Evolutionary conservation across 2,888 invertebrate species (phyloP).

Genomic region (Empis stercorea): DNA sequence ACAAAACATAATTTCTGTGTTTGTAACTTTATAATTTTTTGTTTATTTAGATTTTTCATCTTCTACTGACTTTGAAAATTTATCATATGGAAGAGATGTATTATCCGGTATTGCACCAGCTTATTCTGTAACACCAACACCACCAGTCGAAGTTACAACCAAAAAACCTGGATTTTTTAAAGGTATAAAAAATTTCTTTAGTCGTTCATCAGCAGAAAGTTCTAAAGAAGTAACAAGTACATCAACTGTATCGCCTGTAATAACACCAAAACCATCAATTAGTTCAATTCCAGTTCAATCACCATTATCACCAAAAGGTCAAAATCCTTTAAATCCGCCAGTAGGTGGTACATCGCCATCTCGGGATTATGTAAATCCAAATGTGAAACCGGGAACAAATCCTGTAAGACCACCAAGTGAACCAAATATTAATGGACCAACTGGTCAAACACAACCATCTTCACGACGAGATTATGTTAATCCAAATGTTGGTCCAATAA

Average conservation of each 20-base stretch:
- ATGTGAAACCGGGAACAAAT: slow-evolving; percentile 18
- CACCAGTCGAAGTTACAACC: slow-evolving; percentile 20
- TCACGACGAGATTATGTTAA: slow-evolving; percentile 8
- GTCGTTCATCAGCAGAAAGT: slow-evolving; percentile 17
- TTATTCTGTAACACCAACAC: slow-evolving; percentile 18
- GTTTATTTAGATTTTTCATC: not conserved
- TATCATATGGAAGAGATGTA: not conserved
- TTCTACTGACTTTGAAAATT: not conserved
- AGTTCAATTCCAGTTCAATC: slow-evolving; percentile 6
- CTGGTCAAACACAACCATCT: not conserved
- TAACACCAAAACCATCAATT: not conserved
- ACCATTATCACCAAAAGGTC: not conserved
- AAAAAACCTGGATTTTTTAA: slow-evolving; percentile 27
- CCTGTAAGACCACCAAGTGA: slow-evolving; percentile 24
- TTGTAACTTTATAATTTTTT: not conserved
- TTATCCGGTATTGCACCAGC: not conserved
- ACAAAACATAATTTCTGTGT: no score
- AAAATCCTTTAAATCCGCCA: not conserved
- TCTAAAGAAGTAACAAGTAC: slow-evolving; percentile 8
- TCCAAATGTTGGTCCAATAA: not conserved
- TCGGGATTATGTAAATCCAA: not conserved
- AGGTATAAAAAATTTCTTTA: slow-evolving; percentile 27
- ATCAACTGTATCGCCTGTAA: slow-evolving; percentile 9
- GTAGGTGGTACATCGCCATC: not conserved
- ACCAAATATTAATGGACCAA: not conserved